A percentile compares a stretch with the other conserved stretches of the same genome.
These are phyloP conservation scores for Vanacampus margaritifer DNA, from an alignment of 2,113 vertebrate species.

Conservation along the genomic window DNA sequence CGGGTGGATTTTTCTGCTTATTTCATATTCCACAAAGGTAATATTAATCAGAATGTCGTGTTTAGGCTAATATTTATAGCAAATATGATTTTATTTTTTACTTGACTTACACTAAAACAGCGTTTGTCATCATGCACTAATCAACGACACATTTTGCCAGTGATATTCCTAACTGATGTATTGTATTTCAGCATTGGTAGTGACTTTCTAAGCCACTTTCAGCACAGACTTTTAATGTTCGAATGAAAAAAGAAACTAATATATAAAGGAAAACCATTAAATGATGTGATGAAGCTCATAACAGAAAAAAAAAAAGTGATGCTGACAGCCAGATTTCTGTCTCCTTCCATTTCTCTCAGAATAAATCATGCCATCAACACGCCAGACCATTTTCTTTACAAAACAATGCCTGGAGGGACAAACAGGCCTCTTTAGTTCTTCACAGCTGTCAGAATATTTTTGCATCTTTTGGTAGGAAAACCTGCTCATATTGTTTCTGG, in stretches of 20 bases:
- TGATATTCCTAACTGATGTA: slow-evolving; percentile 39
- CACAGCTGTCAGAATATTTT: slow-evolving; percentile 67
- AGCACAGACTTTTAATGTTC: slow-evolving; percentile 62
- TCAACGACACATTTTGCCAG: slow-evolving; percentile 29
- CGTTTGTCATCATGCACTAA: slow-evolving; percentile 25
- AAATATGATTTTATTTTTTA: no score
- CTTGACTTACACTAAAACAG: slow-evolving; percentile 12
- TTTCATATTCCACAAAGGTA: no score
- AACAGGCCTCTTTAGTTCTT: slow-evolving; percentile 56
- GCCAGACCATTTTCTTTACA: slow-evolving; percentile 42
- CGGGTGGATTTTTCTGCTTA: no score
- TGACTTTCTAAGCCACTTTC: slow-evolving; percentile 55
- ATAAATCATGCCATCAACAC: slow-evolving; percentile 58
- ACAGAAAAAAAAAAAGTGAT: slow-evolving; percentile 46
- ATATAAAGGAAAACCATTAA: slow-evolving; percentile 64
- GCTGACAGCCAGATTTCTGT: slow-evolving; percentile 49
- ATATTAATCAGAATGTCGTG: no score
- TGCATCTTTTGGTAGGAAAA: slow-evolving; percentile 52
- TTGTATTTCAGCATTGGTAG: slow-evolving; percentile 54
- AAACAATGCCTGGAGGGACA: slow-evolving; percentile 65
- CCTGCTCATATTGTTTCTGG: slow-evolving; percentile 52
- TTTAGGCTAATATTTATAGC: no score
- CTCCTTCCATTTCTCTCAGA: slow-evolving; percentile 52
- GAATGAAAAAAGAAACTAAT: slow-evolving; percentile 57
- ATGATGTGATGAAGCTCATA: slow-evolving; percentile 59